phyloP scores from a whole-genome alignment of 2,113 vertebrate genomes.

The Poeciliopsis retropinna region DNA sequence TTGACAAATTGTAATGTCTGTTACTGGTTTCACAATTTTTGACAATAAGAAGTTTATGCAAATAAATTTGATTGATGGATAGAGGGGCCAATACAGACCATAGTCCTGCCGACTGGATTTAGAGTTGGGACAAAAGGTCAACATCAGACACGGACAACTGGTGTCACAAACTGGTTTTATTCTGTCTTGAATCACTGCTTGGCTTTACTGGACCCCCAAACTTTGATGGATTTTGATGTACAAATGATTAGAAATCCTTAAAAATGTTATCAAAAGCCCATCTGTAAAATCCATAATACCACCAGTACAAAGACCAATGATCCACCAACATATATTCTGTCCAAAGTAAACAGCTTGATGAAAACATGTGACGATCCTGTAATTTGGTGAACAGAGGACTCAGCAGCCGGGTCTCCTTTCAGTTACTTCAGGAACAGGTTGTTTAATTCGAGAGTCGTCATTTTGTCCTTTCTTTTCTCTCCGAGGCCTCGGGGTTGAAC shows the following conservation, averaged over 20 bases:
- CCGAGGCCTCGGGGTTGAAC: slow-evolving; percentile 46
- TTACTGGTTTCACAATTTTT: no score
- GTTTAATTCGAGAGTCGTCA: slow-evolving; percentile 63
- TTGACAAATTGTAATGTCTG: no score
- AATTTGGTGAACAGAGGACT: slow-evolving; percentile 6
- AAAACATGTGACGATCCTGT: neutral
- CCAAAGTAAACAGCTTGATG: neutral
- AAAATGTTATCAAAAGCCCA: neutral
- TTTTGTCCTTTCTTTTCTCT: slow-evolving; percentile 50
- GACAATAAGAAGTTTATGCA: no score
- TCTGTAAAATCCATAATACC: neutral
- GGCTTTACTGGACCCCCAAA: neutral
- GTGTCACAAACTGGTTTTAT: no score
- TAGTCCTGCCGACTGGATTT: no score
- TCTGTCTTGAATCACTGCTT: no score
- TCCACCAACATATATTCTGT: neutral
- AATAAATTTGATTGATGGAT: no score
- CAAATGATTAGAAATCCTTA: no score
- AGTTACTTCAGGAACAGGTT: slow-evolving; percentile 32
- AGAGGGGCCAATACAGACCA: no score
- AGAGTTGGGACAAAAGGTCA: neutral
- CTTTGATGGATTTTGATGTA: neutral
- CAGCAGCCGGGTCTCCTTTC: neutral
- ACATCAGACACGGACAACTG: neutral
- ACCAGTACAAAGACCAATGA: neutral